These are phyloP conservation scores for Sceloporus tristichus DNA, from an alignment of 2,113 vertebrate genomes.

Conservation along the genomic window DNA sequence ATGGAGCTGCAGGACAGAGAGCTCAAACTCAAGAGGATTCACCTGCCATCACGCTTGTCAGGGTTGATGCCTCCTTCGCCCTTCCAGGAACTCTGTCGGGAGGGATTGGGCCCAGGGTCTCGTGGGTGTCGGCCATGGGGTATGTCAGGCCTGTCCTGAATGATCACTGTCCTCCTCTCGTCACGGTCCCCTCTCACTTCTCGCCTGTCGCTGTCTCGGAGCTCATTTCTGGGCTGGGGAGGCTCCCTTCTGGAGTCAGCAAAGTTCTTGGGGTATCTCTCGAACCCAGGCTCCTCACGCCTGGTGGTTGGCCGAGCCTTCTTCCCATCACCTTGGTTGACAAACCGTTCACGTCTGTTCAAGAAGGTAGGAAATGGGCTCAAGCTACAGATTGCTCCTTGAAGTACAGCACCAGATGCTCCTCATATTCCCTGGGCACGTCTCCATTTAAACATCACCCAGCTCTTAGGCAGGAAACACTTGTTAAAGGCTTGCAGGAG, in stretches of 20 bases:
- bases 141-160: constrained; percentile 87
- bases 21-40: constrained; percentile 1
- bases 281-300: constrained; percentile 87
- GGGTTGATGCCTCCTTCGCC: constrained; percentile 82
- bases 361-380: constrained; percentile 32
- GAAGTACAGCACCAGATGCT: background rate
- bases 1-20: background rate
- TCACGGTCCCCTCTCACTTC: constrained; percentile 89
- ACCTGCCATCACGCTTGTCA: constrained; percentile 92
- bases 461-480: no score
- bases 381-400: background rate
- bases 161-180: constrained; percentile 87
- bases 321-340: constrained; percentile 89
- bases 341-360: constrained; percentile 89
- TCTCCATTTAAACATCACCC: no score
- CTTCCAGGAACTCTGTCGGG: constrained; percentile 87
- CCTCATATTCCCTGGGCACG: no score
- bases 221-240: constrained; percentile 82
- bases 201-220: constrained; percentile 88
- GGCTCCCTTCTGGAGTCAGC: constrained; percentile 87
- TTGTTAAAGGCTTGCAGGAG: no score
- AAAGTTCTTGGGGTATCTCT: constrained; percentile 92
- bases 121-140: constrained; percentile 86
- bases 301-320: constrained; percentile 87
- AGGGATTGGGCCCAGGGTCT: constrained; percentile 82